Evolutionary conservation across 2,888 invertebrate species (phyloP).

Genomic region (Xiphydria camelus): DNA sequence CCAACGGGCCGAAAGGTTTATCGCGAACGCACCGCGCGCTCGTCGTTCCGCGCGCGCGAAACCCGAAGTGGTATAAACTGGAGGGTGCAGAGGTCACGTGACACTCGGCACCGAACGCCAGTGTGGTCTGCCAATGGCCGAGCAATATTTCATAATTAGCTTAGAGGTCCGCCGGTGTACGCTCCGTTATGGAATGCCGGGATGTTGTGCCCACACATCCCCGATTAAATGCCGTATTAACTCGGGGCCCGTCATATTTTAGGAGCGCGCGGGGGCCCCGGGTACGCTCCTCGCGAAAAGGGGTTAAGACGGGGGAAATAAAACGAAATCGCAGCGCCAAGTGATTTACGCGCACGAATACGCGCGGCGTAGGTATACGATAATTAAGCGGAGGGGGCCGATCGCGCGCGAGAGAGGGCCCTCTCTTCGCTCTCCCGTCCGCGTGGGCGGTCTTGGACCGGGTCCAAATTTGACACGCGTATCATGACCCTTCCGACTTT

Average conservation of each 20-base stretch:
- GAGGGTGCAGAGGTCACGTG: constrained; percentile 3
- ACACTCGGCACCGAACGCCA: constrained; percentile 7
- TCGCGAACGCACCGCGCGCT: too few species aligned
- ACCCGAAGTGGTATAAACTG: too few species aligned
- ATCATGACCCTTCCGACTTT: constrained; percentile 46
- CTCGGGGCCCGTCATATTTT: constrained; percentile 42
- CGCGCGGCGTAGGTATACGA: constrained; percentile 47
- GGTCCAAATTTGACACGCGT: constrained; percentile 52
- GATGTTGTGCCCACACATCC: constrained; percentile 46
- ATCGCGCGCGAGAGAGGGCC: constrained; percentile 36
- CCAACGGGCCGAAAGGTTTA: too few species aligned
- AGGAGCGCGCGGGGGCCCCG: constrained; percentile 21
- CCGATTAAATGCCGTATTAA: constrained; percentile 52
- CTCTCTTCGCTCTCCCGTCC: constrained; percentile 32
- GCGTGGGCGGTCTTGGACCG: constrained; percentile 51
- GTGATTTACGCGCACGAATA: constrained; percentile 52
- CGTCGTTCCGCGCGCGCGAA: too few species aligned
- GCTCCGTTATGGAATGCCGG: constrained; percentile 36
- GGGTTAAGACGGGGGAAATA: constrained; percentile 34
- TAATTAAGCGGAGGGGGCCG: constrained; percentile 50
- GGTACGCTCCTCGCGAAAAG: constrained; percentile 28
- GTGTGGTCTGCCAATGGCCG: constrained; percentile 42
- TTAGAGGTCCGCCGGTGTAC: constrained; percentile 31
- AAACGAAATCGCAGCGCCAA: constrained; percentile 38
- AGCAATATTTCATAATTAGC: constrained; percentile 53